Evolutionary conservation across 2,797 vertebrate species (phyloP).

Genomic region (Crocidura indochinensis): DNA sequence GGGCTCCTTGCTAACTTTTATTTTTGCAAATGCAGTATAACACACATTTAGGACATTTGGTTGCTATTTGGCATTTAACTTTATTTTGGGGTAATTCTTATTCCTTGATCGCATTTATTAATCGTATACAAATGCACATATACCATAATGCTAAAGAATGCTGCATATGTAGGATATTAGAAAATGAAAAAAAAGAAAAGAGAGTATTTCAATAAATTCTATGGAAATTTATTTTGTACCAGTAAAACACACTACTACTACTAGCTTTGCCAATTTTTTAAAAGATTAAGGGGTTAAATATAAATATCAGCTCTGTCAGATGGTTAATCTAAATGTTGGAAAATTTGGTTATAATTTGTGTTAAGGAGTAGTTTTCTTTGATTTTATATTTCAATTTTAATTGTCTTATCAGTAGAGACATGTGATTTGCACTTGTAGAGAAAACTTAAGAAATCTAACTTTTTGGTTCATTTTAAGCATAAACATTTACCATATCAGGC

Average conservation of each 20-base stretch:
- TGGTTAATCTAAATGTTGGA: not conserved
- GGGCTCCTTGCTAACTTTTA: constrained; percentile 85
- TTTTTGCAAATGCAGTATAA: constrained; percentile 65
- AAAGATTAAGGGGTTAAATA: constrained; percentile 5
- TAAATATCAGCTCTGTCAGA: not conserved
- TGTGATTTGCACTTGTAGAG: constrained; percentile 21
- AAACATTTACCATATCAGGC: not conserved
- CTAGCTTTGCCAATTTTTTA: not conserved
- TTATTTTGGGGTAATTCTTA: constrained; percentile 40
- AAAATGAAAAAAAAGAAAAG: constrained; percentile 31
- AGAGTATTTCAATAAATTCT: not conserved
- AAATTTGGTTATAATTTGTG: not conserved
- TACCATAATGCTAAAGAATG: not conserved
- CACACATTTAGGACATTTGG: constrained; percentile 36
- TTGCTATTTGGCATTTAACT: constrained; percentile 64
- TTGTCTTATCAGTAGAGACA: constrained; percentile 28
- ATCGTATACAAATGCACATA: not conserved
- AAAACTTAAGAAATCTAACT: not conserved
- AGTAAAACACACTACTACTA: not conserved
- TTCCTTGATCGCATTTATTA: not conserved
- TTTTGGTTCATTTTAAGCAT: not conserved
- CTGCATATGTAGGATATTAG: not conserved
- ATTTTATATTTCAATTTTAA: constrained; percentile 50
- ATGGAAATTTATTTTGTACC: not conserved
- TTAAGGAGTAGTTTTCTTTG: constrained; percentile 32